A percentile compares a stretch with the other conserved stretches of the same genome.
phyloP scores from a whole-genome alignment of 1,140 invertebrate species.

The Polypedilum vanderplanki region DNA sequence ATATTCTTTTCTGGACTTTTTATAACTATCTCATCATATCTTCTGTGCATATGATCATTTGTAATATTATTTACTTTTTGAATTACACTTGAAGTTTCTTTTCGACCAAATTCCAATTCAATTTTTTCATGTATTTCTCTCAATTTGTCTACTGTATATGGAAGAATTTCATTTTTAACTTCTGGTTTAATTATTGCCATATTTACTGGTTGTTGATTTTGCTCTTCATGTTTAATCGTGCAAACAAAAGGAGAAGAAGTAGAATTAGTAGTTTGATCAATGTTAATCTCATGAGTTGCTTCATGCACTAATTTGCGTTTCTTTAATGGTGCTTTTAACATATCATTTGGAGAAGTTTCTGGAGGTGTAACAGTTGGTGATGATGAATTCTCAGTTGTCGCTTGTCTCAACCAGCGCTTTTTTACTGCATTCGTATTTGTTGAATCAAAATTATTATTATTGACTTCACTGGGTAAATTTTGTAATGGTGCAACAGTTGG shows the following conservation, averaged over 20 bases:
- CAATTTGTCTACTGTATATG: no score
- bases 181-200: no score
- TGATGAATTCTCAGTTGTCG: not conserved
- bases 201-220: no score
- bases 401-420: slow-evolving; percentile 16
- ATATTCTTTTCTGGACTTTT: no score
- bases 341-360: not conserved
- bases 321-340: slow-evolving; percentile 20
- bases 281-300: not conserved
- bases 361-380: not conserved
- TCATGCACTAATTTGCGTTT: not conserved
- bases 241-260: no score
- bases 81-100: not conserved
- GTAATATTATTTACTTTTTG: not conserved
- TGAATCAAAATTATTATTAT: not conserved
- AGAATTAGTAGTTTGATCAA: not conserved
- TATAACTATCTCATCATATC: not conserved
- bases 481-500: not conserved
- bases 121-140: not conserved
- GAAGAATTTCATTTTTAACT: no score
- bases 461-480: not conserved
- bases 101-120: not conserved
- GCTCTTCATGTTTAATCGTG: no score
- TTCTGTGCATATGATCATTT: no score
- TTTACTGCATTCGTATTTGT: not conserved